A percentile compares a stretch with the other conserved stretches of the same genome.
phyloP scores from a whole-genome alignment of 2,888 invertebrate species.

The Parelbella ahira region DNA sequence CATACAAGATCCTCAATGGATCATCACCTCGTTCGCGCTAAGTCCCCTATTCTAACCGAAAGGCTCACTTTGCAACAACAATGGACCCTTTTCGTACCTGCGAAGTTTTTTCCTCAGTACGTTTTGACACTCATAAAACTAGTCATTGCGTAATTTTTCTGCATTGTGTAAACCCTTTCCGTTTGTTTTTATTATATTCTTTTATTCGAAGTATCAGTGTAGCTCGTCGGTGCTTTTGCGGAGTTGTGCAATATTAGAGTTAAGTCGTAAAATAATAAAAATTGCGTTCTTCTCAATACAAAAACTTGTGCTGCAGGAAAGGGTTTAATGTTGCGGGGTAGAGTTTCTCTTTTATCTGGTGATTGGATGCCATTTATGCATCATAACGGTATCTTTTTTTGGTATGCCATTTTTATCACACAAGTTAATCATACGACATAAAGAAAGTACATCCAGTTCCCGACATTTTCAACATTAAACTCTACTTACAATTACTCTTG shows the following conservation, averaged over 20 bases:
- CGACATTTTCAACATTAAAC: too few relatives aligned
- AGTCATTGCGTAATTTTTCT: constrained; percentile 75
- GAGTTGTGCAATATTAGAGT: constrained; percentile 66
- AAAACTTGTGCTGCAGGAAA: constrained; percentile 58
- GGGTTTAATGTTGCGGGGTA: constrained; percentile 62
- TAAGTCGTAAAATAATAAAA: constrained; percentile 72
- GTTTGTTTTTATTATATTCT: constrained; percentile 73
- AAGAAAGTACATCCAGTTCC: too few relatives aligned
- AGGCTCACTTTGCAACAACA: constrained; percentile 43
- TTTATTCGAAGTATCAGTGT: constrained; percentile 51
- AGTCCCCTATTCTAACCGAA: constrained; percentile 29
- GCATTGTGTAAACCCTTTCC: constrained; percentile 78
- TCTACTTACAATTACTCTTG: too few relatives aligned
- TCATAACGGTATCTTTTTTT: constrained; percentile 62
- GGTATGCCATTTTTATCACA: constrained; percentile 8
- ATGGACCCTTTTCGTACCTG: constrained; percentile 65
- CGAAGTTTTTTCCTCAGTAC: constrained; percentile 51
- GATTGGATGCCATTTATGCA: constrained; percentile 38
- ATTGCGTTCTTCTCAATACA: constrained; percentile 73
- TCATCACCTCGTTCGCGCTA: constrained; percentile 26
- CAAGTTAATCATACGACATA: too few relatives aligned
- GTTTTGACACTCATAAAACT: constrained; percentile 59
- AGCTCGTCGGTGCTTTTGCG: constrained; percentile 67
- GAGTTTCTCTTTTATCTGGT: constrained; percentile 64
- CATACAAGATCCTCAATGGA: constrained; percentile 45